Conservation (phyloP, 2,797 vertebrate species). For the Diplodus puntazzo region DNA sequence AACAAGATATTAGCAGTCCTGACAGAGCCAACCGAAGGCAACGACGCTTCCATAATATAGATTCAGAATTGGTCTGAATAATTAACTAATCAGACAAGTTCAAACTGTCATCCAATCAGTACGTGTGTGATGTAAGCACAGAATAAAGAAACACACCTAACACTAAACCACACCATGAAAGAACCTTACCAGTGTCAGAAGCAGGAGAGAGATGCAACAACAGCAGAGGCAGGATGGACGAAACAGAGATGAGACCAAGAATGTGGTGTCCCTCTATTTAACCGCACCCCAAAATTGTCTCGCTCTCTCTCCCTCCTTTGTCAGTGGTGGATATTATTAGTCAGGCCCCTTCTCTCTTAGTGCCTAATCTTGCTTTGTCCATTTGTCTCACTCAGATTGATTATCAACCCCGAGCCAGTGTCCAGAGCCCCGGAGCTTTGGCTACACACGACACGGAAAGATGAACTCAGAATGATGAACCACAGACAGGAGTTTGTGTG, state of each 20-base stretch:
- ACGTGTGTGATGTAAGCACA: not conserved
- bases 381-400: slow-evolving; percentile 57
- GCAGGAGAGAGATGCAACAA: slow-evolving; percentile 26
- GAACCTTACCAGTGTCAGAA: slow-evolving; percentile 68
- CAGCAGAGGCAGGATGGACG: slow-evolving; percentile 44
- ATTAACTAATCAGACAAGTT: not conserved
- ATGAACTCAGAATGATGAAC: slow-evolving; percentile 20
- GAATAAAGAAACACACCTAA: not conserved
- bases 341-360: slow-evolving; percentile 51
- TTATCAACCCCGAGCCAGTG: slow-evolving; percentile 23
- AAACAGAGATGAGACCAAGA: slow-evolving; percentile 53
- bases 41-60: no score
- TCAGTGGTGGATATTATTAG: slow-evolving; percentile 80
- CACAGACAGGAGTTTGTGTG: not conserved
- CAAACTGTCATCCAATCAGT: not conserved
- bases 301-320: slow-evolving; percentile 61
- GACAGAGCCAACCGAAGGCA: not conserved
- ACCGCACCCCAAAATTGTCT: slow-evolving; percentile 69
- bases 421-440: slow-evolving; percentile 25
- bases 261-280: slow-evolving; percentile 72
- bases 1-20: not conserved
- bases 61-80: not conserved
- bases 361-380: slow-evolving; percentile 47
- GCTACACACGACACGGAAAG: not conserved
- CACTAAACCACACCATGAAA: not conserved